Base-by-base conservation (phyloP, 2,888 invertebrate species). In the Clostera curtula region DNA sequence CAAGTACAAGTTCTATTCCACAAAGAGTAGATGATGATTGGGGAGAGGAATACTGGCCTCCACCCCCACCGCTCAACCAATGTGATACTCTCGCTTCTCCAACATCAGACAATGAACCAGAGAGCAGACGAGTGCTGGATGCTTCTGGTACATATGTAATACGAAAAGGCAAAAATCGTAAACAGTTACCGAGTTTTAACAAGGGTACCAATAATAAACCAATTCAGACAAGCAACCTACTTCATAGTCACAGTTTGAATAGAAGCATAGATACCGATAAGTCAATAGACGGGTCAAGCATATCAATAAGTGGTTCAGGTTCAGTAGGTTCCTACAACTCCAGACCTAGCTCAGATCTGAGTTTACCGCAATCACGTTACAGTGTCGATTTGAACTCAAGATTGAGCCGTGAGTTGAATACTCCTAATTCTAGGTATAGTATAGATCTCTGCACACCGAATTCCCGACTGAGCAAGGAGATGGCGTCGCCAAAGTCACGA, bases 111-210 rank as follows among this genome's bases (percentile, higher is more conserved):
- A 66, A 49, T 13, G 83, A 84, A 29, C 52, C 64, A 5, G 83
- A 84, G 29, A 49, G 54, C 9, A 66, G 82, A 21, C 63, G 75
- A 17, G 40, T 49, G 14, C 72, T 71, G 37, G 80, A 77, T 36
- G 68, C 74, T 2, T 72, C 87, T 36, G 93, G 93, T 14, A 94
- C 93, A n/a, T 94, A 93, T 58, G 89, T 93, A 18, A 91, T 94
- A 35, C 84, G 93, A 21, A 88, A 90, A 38, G 91, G 92, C 24
- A 88, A 90, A 54, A 90, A 89, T 43, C 77, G 91, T 24, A 89
- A 90, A 59, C 86, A 89, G 27, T 66, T 92, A 44, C 87, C 87
- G 3, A 87, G 86, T 40, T 79, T 86, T 48, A 74, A 73, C 41
- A 85, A 85, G 53, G 85, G 84, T 25, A 68, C 86, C 7, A 68